phyloP scores from a whole-genome alignment of 2,888 invertebrate species.

The Aphrophora alni region DNA sequence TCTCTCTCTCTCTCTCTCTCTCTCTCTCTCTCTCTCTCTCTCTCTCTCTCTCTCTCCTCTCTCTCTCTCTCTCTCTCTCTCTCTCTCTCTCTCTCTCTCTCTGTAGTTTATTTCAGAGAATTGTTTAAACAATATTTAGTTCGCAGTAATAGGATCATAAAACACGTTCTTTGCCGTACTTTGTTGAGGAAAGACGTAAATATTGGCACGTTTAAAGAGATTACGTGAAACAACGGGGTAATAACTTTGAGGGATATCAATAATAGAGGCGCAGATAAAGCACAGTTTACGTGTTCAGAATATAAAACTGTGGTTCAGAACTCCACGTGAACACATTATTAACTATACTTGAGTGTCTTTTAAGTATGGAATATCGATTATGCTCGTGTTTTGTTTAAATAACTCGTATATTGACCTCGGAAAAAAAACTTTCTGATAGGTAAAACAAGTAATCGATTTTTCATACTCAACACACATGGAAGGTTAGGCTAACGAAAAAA shows the following conservation, averaged over 20 bases:
- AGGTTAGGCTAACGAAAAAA: no score
- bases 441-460: no score
- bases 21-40: slow-evolving; percentile 3
- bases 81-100: slow-evolving; percentile 25
- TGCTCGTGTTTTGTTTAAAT: no score
- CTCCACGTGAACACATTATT: not conserved
- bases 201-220: not conserved
- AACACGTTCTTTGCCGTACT: not conserved
- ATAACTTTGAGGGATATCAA: not conserved
- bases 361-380: no score
- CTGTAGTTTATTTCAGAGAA: no score
- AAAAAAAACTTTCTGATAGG: no score
- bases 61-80: slow-evolving; percentile 30
- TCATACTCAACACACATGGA: no score
- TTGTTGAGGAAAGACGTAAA: not conserved
- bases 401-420: no score
- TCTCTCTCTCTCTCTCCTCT: slow-evolving; percentile 37
- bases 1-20: slow-evolving; percentile 8
- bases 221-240: not conserved
- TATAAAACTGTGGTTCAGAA: not conserved
- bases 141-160: not conserved
- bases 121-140: not conserved
- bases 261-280: not conserved
- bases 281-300: not conserved
- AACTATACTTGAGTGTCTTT: not conserved